Evolutionary conservation across 2,888 invertebrate species (phyloP), one percentile per base, ranked within the genome.

Genomic region (Synanthedon myopaeformis): DNA sequence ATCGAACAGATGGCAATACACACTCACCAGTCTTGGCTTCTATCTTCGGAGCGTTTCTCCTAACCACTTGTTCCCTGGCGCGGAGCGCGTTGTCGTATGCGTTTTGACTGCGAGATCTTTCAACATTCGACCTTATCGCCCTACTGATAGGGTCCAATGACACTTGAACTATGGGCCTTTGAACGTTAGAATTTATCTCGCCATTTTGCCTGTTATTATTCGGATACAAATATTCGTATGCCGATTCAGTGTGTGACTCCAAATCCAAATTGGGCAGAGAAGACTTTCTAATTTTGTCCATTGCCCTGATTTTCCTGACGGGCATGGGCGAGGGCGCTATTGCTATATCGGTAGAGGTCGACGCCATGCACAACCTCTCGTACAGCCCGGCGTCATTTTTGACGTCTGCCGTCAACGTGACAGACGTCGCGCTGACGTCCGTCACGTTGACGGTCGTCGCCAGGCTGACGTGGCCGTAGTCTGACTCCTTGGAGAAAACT

Each of bases 381-480:
- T 86, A 86, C 0, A 82, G 57, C 0, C 74, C 35, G 2, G 35
- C 70, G 2, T 79, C 76, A 3, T 56, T 60, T 45, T 42, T 28
- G 14, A 45, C 42, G 49, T 42, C 45, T 17, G 49, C 60, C 55
- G 61, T 61, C 59, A 59, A 50, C 23, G 64, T 70, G 57, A 67
- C 70, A 1, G 61, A 56, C 14, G 35, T 55, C 6, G 57, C n/a
- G 12, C 14, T 17, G 35, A 35, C 48, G 4, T 73, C 74, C 3
- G 72, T 66, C 56, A 81, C 57, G 56, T 35, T 35, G 35, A 82
- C 57, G 55, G 86, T 83, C 0, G 86, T 87, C 1, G 83, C 82
- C 55, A 86, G 57, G 61, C 86, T 85, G 1, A 87, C 53, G 42
- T 88, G 88, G 0, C 87, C 88, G 52, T 87, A 88, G 0, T 82